Conservation (phyloP, 2,888 invertebrate genomes). For the Imbricaverruca yamaguchii region DNA sequence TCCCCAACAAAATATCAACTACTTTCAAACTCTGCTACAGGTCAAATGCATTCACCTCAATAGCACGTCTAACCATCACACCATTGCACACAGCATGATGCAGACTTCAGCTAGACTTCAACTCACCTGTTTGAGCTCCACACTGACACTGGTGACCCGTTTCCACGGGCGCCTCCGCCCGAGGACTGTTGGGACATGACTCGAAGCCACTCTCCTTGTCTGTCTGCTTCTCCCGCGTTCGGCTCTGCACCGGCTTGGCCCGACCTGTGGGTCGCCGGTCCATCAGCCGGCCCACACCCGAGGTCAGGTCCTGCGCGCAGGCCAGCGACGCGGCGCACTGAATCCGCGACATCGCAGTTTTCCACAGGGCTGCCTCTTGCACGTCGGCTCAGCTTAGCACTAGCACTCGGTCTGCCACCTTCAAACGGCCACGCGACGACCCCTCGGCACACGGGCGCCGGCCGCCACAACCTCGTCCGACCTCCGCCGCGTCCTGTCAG, state of each 20-base stretch:
- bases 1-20: too few species aligned
- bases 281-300: not conserved
- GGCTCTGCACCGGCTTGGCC: not conserved
- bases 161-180: not conserved
- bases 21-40: too few species aligned
- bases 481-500: not conserved
- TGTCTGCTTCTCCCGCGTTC: not conserved
- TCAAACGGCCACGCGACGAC: too few species aligned
- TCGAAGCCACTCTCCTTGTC: constrained; percentile 18
- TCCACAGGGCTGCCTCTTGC: too few species aligned
- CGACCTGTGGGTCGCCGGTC: not conserved
- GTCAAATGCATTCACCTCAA: too few species aligned
- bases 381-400: too few species aligned
- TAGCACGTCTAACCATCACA: too few species aligned
- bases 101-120: not conserved
- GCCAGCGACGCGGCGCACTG: not conserved
- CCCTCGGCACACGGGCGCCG: not conserved
- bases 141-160: not conserved
- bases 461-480: not conserved
- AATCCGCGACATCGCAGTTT: not conserved
- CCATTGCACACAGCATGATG: not conserved
- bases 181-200: not conserved
- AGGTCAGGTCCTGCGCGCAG: not conserved
- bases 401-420: too few species aligned
- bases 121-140: not conserved